Evolutionary conservation across 2,888 invertebrate genomes (phyloP).

Genomic region (Netelia fuscicornis): DNA sequence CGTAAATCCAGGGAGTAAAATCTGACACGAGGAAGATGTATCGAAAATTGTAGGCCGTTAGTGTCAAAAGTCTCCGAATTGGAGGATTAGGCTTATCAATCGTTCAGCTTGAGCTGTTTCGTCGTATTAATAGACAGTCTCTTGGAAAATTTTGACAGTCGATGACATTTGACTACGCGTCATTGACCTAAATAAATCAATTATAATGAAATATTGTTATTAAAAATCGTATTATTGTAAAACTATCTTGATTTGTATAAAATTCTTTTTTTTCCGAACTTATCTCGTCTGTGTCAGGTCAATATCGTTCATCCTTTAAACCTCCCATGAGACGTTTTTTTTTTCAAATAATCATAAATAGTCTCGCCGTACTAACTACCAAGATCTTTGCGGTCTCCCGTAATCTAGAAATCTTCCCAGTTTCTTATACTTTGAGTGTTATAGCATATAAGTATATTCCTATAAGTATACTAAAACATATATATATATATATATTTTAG

Average conservation of each 20-base stretch:
- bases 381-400: not conserved
- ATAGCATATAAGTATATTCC: not conserved
- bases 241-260: not conserved
- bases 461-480: conserved; percentile 1
- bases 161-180: no score
- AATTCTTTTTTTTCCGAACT: conserved; percentile 4
- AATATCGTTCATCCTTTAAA: conserved; percentile 1
- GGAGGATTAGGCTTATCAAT: not conserved
- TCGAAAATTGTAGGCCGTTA: not conserved
- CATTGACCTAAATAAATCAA: no score
- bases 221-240: not conserved
- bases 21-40: not conserved
- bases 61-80: not conserved
- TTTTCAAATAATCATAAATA: conserved; percentile 2
- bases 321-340: conserved; percentile 47
- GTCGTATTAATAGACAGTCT: no score
- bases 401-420: conserved; percentile 24
- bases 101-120: not conserved
- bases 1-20: not conserved
- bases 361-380: not conserved
- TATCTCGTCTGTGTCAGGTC: not conserved
- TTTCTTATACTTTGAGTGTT: conserved; percentile 30
- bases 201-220: no score
- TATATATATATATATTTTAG: not conserved
- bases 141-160: no score